These are phyloP conservation scores for Coelopa frigida DNA, from an alignment of 1,140 invertebrate genomes.

Conservation along the genomic window DNA sequence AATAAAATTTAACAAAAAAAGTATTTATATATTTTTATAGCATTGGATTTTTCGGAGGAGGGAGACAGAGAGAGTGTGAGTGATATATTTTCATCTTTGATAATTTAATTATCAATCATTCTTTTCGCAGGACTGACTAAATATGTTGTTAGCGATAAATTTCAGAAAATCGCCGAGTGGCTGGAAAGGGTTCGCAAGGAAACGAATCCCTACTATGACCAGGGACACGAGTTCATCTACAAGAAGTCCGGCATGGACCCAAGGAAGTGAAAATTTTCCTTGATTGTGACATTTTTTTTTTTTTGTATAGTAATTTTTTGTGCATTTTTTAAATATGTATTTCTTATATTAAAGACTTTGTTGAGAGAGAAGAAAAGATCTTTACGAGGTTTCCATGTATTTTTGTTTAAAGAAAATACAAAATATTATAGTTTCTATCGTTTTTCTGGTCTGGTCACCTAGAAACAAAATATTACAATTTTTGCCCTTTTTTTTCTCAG, in stretches of 20 bases:
- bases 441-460: too few relatives aligned
- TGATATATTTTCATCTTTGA: too few relatives aligned
- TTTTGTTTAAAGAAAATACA: too few relatives aligned
- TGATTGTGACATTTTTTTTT: neutral
- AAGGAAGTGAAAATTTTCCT: neutral
- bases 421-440: too few relatives aligned
- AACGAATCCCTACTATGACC: conserved; percentile 57
- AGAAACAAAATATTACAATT: too few relatives aligned
- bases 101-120: neutral
- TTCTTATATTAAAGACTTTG: conserved; percentile 5
- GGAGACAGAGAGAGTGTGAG: too few relatives aligned
- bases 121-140: conserved; percentile 50
- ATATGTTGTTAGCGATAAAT: conserved; percentile 51
- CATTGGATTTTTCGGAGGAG: too few relatives aligned
- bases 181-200: conserved; percentile 54
- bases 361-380: too few relatives aligned
- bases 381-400: too few relatives aligned
- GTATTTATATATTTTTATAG: too few relatives aligned
- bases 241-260: conserved; percentile 5
- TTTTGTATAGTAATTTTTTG: conserved; percentile 8
- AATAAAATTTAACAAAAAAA: too few relatives aligned
- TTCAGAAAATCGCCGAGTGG: conserved; percentile 56
- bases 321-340: conserved; percentile 8
- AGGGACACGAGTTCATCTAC: conserved; percentile 48
- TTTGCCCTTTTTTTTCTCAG: too few relatives aligned